Conservation (phyloP, 2,888 invertebrate species). For the Dynastes tityus region DNA sequence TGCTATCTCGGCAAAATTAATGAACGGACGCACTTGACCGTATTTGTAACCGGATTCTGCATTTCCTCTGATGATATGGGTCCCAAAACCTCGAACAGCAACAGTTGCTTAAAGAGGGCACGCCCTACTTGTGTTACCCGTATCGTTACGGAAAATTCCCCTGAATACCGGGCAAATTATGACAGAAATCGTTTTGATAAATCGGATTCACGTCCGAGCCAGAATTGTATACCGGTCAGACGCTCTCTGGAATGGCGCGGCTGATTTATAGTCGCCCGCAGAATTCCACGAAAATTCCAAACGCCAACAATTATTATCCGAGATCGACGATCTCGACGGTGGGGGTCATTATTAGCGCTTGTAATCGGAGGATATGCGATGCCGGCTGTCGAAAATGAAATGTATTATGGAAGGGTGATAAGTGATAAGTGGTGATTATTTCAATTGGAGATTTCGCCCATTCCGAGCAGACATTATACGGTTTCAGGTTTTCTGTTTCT, state of each 20-base stretch:
- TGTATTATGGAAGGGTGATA: too few relatives aligned
- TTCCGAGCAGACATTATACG: too few relatives aligned
- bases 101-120: not conserved
- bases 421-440: too few relatives aligned
- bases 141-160: conserved; percentile 4
- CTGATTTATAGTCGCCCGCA: not conserved
- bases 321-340: conserved; percentile 8
- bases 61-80: not conserved
- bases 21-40: conserved; percentile 16
- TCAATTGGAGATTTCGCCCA: too few relatives aligned
- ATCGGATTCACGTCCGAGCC: conserved; percentile 20
- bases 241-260: not conserved
- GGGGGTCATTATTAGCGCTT: not conserved
- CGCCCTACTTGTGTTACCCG: not conserved
- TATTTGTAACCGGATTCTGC: not conserved
- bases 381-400: not conserved
- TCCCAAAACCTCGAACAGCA: conserved; percentile 6
- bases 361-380: not conserved
- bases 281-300: conserved; percentile 3
- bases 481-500: too few relatives aligned
- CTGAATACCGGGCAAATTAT: conserved; percentile 11
- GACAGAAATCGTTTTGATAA: conserved; percentile 22
- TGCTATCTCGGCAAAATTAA: conserved; percentile 27
- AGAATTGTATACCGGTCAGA: conserved; percentile 2
- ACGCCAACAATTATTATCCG: conserved; percentile 10